Evolutionary conservation across 2,797 vertebrate species (phyloP), one percentile per base, ranked within the genome.

Genomic region (Tachyglossus aculeatus): DNA sequence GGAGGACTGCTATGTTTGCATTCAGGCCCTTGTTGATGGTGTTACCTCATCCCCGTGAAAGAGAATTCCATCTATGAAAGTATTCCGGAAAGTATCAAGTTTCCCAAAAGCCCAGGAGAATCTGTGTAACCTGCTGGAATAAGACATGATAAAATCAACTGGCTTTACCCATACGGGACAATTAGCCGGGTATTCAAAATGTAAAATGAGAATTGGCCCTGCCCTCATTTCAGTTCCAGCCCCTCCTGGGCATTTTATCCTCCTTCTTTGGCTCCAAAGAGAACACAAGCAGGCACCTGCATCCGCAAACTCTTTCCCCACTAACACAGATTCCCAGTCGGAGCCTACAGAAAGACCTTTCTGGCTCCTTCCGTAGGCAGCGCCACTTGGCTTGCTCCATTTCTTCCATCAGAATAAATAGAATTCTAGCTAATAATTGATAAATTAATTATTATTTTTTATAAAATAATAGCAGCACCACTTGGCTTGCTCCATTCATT

Each of bases 21-120:
- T 18, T 70, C 45, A 59, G 33, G 34, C 6, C 45, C 6, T 40
- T 56, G 45, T 31, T 71, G 9, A 57, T 54, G 16, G 12, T 10
- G 62, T 2, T 44, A 54, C 5, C 21, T 61, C 15, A 33, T 27
- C 14, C 52, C 62, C 58, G 47, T 1, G 29, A 51, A 50, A 3
- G 37, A 55, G 21, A 19, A 62, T 51, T 77, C 60, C 25, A 59
- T 9, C 45, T 39, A 52, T 13, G 8, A 56, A 56, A 74, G 66
- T 43, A 57, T 56, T 72, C 76, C 64, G 40, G 21, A 54, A 81
- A 57, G 14, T 3, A 2, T 5, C 13, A 15, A 54, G 7, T 43
- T 72, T 37, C 66, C 22, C 56, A 54, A 40, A 33, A 33, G n/a
- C n/a, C n/a, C n/a, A n/a, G n/a, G n/a, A n/a, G n/a, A n/a, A 3